Evolutionary conservation across 2,113 vertebrate genomes (phyloP), one percentile per base, ranked within the genome.

Genomic region (Malurus cyaneus): DNA sequence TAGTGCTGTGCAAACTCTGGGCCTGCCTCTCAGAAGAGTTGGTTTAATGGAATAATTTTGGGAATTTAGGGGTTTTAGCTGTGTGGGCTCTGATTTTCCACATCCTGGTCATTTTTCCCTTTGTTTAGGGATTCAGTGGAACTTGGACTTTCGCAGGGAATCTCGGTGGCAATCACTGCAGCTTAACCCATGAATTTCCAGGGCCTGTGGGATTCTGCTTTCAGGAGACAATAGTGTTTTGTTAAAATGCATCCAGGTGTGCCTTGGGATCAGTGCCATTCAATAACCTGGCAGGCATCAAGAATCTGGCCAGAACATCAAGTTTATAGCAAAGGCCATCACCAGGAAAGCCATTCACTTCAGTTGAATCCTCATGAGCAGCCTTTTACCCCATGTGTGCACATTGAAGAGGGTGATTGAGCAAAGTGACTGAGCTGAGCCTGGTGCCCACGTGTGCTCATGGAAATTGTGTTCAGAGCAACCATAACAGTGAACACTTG

Each of bases 391-490:
- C 25, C 1, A 1, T 0, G 18, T 39, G 21, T 31, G 28, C 32
- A 6, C 11, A n/a, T 46, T 52, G 41, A 19, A 46, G 47, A 29
- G 39, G 52, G 18, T 1, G 4, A 1, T 1, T 24, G 25, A 11
- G 26, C 32, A n/a, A 8, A 20, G 44, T 18, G 19, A 18, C 34
- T 18, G 50, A 1, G 0, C 49, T 50, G 42, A 29, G 0, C 18
- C 64, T 49, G 39, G 1, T 29, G 80, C 62, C 64, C 20, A 5
- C 2, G 0, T 9, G 29, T 56, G 39, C 29, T 20, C 20, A 0
- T 12, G 20, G 15, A 71, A 23, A 23, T 10, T 84, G 19, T 64
- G 28, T 13, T 71, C 36, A 34, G 44, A 39, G 9, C 36, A 87
- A 4, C 31, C 9, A 3, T 18, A 5, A 20, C 28, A 91, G 18